Evolutionary conservation across 37 sponge, comb jelly and placozoan species (phyloP), one percentile per base, ranked within the genome.

Genomic region (Spongilla lacustris): DNA sequence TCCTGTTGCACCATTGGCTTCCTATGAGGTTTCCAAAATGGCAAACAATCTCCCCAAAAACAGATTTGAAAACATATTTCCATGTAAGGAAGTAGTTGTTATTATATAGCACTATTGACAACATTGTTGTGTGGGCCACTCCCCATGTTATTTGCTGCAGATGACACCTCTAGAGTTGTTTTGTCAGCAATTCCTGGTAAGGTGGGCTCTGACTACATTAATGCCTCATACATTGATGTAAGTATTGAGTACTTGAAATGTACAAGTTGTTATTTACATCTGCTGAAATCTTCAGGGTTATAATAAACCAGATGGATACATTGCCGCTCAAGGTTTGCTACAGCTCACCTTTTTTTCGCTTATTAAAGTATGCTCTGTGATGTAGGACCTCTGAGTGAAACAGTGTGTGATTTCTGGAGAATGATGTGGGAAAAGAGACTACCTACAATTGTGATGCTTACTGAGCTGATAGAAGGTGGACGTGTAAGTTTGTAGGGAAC

Each of bases 31-130:
- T 0, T 28, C 92, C 68, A 79, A 78, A 69, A 26, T 87, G 77
- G 38, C 78, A 12, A 27, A 41, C 23, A 92, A 92, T 50, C 36
- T 67, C 35, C 34, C 38, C 41, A 92, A 88, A 66, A 92, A 92
- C 83, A 80, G 93, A 88, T 92, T 85, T 72, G 84, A 85, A 11
- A 92, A 92, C 74, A 81, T 92, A 21, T 84, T 77, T 81, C 89
- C 93, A 70, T 92, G 93, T 92, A 27, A 84, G 90, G 49, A 29
- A 69, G 26, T 34, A 22, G 4, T 67, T 26, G 6, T 14, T 80
- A 4, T 37, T 23, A 41, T 77, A 4, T 17, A n/a, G n/a, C n/a
- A n/a, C n/a, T n/a, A n/a, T n/a, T n/a, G n/a, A n/a, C n/a, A 13
- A 79, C 13, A 46, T 46, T 50, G 68, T n/a, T 72, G 28, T 83